Evolutionary conservation across 1,140 invertebrate genomes (phyloP).

Genomic region (Orius insidiosus): DNA sequence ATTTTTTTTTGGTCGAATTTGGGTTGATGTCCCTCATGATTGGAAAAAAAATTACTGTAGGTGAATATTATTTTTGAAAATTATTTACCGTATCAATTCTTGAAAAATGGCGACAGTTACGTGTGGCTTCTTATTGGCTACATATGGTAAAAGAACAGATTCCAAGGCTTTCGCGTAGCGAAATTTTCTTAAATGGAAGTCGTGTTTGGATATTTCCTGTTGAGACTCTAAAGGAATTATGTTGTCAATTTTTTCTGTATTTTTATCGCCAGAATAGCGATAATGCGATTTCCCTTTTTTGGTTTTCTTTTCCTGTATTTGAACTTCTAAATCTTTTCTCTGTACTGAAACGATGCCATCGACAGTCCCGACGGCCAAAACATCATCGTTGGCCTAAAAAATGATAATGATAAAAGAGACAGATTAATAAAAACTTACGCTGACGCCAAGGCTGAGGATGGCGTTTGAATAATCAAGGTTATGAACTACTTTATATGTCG

Average conservation of each 20-base stretch:
- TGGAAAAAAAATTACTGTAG: no score
- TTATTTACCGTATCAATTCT: slow-evolving; percentile 52
- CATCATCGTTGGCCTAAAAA: slow-evolving; percentile 57
- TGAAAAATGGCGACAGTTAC: slow-evolving; percentile 61
- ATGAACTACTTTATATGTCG: slow-evolving; percentile 72
- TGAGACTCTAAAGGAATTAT: slow-evolving; percentile 30
- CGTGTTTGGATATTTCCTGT: slow-evolving; percentile 38
- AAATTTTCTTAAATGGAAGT: slow-evolving; percentile 59
- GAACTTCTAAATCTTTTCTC: slow-evolving; percentile 42
- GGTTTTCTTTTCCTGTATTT: slow-evolving; percentile 8
- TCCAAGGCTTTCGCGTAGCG: slow-evolving; percentile 67
- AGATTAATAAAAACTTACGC: slow-evolving; percentile 34
- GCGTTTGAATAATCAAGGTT: slow-evolving; percentile 80
- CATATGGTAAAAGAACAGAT: slow-evolving; percentile 40
- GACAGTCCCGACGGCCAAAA: slow-evolving; percentile 77
- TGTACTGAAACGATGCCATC: slow-evolving; percentile 78
- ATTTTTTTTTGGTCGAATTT: no score
- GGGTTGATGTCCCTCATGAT: no score
- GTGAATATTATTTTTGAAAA: slow-evolving; percentile 1
- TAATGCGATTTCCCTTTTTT: slow-evolving; percentile 29
- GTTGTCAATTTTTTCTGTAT: slow-evolving; percentile 32
- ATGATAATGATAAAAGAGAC: background rate
- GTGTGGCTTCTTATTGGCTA: slow-evolving; percentile 48
- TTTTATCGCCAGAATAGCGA: slow-evolving; percentile 31
- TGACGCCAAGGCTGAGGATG: slow-evolving; percentile 66